Conservation (phyloP, 2,797 vertebrate genomes). For the Scyliorhinus canicula region DNA sequence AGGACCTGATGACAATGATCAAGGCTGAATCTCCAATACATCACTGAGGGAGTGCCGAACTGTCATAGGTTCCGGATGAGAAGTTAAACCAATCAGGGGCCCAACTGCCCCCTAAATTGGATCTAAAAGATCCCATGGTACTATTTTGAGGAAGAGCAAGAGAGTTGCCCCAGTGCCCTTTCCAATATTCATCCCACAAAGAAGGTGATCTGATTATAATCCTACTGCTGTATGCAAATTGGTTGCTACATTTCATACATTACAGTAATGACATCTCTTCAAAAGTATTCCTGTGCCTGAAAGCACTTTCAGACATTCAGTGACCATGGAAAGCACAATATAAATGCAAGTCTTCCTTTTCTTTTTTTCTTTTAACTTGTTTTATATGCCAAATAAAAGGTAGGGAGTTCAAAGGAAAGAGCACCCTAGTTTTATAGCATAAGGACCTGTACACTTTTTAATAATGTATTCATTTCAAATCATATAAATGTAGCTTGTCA, state of each 20-base stretch:
- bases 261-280: not conserved
- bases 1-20: not conserved
- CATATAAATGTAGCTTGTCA: constrained; percentile 3
- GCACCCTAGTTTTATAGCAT: not conserved
- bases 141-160: not conserved
- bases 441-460: constrained; percentile 26
- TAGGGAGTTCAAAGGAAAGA: constrained; percentile 15
- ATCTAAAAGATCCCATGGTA: not conserved
- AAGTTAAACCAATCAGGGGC: not conserved
- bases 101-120: too few relatives aligned
- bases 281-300: not conserved
- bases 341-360: not conserved
- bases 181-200: not conserved
- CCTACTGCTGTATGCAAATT: not conserved
- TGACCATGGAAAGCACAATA: not conserved
- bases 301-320: not conserved
- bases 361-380: not conserved
- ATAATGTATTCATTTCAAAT: constrained; percentile 7
- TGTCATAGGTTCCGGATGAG: not conserved
- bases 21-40: not conserved
- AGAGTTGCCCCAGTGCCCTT: not conserved
- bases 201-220: not conserved
- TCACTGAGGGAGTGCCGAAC: not conserved
- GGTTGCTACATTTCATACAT: not conserved
- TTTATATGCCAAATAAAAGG: not conserved